Base-by-base conservation (phyloP, 2,797 vertebrate species). In the Nannoperca australis region DNA sequence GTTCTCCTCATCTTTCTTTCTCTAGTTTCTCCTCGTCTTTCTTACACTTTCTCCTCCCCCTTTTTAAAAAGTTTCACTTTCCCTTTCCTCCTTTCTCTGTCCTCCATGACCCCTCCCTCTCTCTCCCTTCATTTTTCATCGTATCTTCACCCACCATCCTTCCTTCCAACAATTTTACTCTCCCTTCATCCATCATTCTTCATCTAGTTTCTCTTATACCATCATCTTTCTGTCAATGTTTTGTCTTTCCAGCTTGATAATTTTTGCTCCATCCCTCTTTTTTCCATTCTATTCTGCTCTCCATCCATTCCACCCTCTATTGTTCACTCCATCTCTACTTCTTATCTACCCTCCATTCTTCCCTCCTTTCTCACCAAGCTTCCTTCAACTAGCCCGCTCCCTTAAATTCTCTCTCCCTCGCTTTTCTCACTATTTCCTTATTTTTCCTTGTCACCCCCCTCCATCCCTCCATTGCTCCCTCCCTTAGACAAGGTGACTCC, bases 401-500 rank as follows among this genome's bases (percentile, higher is more conserved):
- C 17, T 67, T 50, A 42, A 65, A 55, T 68, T 70, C 38, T 44
- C n/a, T 55, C 13, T 76, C 42, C 32, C 4, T 18, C 51, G 44
- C 50, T 56, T 62, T 45, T 15, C 13, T 44, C 32, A 42, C 22
- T 36, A 32, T 81, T 69, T 32, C 40, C 13, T 62, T 38, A 72
- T 70, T 72, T n/a, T 56, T 45, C 22, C 42, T 58, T 66, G 13
- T 14, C 47, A 24, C 22, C 71, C 51, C 42, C 76, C 20, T 58
- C 70, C 70, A 58, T 76, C 75, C 55, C 61, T 73, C 60, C 65
- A 27, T 71, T 36, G 62, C 42, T 73, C 42, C 80, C 49, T 59
- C 70, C 54, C 73, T 73, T 81, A 81, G 78, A 81, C 78, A 81
- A 81, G 78, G 78, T 81, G 78, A 81, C 76, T 79, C 76, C 71